Conservation (phyloP, 2,113 vertebrate species). For the Ageneiosus marmoratus region DNA sequence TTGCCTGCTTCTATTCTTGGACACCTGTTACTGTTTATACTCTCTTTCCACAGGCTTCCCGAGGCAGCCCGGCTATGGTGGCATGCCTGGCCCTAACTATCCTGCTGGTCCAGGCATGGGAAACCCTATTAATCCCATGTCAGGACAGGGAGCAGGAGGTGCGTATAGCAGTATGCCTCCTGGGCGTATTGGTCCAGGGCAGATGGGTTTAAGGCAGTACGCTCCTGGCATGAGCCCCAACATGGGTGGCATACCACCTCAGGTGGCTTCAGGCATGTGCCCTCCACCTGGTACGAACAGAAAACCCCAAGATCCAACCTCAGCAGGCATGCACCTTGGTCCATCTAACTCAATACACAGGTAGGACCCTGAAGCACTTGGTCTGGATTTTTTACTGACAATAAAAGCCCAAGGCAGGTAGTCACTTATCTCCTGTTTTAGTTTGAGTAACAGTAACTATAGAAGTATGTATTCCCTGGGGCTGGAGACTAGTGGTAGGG, state of each 20-base stretch:
- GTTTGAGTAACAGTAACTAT: background rate
- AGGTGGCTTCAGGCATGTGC: conserved; percentile 93
- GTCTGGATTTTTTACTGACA: too few species aligned
- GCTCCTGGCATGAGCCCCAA: conserved; percentile 84
- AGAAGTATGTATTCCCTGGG: background rate
- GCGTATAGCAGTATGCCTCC: conserved; percentile 86
- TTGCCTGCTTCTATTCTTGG: background rate
- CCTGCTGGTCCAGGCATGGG: conserved; percentile 87
- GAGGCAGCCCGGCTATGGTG: conserved; percentile 89
- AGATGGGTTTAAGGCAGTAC: conserved; percentile 90
- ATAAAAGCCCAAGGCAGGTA: too few species aligned
- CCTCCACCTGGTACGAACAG: conserved; percentile 94
- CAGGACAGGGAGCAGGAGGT: conserved; percentile 85
- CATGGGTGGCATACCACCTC: conserved; percentile 86
- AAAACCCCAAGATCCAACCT: conserved; percentile 85
- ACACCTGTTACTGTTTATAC: background rate
- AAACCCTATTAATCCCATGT: conserved; percentile 87
- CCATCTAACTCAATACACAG: conserved; percentile 93
- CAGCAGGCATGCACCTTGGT: conserved; percentile 84
- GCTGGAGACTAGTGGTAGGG: background rate
- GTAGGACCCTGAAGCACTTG: conserved; percentile 63
- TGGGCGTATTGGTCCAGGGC: conserved; percentile 84
- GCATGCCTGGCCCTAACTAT: conserved; percentile 94
- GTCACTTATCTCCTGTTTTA: background rate
- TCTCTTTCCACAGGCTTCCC: conserved; percentile 80